phyloP scores from a whole-genome alignment of 2,888 invertebrate genomes.

The Parnassius apollo region DNA sequence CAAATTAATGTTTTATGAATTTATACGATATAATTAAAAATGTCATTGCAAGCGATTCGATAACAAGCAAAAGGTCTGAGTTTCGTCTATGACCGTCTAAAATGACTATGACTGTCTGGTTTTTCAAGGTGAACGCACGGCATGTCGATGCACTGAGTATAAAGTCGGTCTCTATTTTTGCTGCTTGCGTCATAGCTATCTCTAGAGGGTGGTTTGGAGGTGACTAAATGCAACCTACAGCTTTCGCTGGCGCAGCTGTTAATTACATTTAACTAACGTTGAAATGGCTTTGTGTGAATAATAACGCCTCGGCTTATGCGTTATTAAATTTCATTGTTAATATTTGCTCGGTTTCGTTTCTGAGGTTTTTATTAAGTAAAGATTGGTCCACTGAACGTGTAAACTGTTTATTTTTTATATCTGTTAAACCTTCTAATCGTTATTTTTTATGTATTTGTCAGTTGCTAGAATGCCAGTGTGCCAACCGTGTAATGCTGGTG shows the following conservation, averaged over 20 bases:
- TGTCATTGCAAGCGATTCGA: constrained; percentile 1
- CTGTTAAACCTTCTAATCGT: too few relatives aligned
- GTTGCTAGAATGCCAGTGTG: too few relatives aligned
- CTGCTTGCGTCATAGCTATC: constrained; percentile 12
- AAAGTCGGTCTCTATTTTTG: constrained; percentile 5
- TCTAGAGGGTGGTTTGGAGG: constrained; percentile 7
- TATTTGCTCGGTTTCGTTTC: too few relatives aligned
- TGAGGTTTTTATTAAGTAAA: too few relatives aligned
- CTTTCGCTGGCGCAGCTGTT: background rate
- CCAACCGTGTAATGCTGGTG: too few relatives aligned
- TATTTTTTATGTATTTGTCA: too few relatives aligned
- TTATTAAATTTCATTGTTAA: too few relatives aligned
- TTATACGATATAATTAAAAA: constrained; percentile 8
- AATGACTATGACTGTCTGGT: constrained; percentile 12
- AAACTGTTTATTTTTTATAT: too few relatives aligned
- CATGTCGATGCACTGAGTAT: constrained; percentile 22
- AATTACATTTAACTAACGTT: background rate
- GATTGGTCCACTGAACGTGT: too few relatives aligned
- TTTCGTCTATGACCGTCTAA: background rate
- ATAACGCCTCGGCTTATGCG: background rate
- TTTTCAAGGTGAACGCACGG: constrained; percentile 23
- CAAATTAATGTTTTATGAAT: background rate
- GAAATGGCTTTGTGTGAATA: background rate
- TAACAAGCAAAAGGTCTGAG: background rate
- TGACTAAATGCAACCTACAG: background rate